phyloP scores from a whole-genome alignment of 1,140 invertebrate genomes.

The Drosophila oshimai region DNA sequence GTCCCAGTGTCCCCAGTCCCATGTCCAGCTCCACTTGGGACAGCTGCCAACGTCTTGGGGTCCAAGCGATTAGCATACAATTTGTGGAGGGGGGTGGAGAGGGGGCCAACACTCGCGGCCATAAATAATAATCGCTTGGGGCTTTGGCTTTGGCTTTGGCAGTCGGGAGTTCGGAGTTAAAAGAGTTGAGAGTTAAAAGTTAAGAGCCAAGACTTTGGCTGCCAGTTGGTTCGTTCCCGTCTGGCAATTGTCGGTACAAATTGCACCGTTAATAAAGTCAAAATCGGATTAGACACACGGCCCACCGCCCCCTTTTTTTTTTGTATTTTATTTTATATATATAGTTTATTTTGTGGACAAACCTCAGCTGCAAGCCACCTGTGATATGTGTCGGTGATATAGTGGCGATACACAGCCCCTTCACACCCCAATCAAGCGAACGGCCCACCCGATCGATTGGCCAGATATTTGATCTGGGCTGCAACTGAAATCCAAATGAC shows the following conservation, averaged over 20 bases:
- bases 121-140: conserved; percentile 66
- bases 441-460: conserved; percentile 13
- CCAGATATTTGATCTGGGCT: conserved; percentile 40
- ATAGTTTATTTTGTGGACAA: background rate
- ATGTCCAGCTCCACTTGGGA: conserved; percentile 26
- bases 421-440: background rate
- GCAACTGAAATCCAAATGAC: conserved; percentile 40
- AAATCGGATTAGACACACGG: conserved; percentile 77
- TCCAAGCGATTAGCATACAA: conserved; percentile 54
- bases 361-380: conserved; percentile 42
- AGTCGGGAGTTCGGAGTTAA: conserved; percentile 8
- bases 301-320: conserved; percentile 22
- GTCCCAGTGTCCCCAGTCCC: background rate
- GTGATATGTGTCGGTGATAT: conserved; percentile 25
- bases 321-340: background rate
- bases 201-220: too few species aligned
- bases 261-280: conserved; percentile 79
- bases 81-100: conserved; percentile 38
- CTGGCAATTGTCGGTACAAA: conserved; percentile 65
- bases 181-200: conserved; percentile 9
- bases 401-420: background rate
- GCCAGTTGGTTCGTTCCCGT: conserved; percentile 38
- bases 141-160: background rate
- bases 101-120: conserved; percentile 50
- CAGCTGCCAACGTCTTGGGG: conserved; percentile 53